A percentile compares a stretch with the other conserved stretches of the same genome.
Conservation (phyloP, 2,797 vertebrate species). For the Poecilia gillii region DNA sequence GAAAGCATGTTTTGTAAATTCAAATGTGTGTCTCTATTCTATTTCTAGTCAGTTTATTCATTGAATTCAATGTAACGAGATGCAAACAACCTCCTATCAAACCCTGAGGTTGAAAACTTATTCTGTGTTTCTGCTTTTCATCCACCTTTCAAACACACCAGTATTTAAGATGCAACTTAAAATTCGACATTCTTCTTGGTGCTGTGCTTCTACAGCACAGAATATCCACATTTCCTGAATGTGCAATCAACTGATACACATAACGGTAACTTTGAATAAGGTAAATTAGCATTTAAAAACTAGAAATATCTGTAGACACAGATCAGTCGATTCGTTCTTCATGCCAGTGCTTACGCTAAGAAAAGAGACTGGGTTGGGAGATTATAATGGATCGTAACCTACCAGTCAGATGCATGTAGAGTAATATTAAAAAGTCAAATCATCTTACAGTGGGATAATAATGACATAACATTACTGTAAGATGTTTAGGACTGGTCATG, state of each 20-base stretch:
- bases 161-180: background rate
- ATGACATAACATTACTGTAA: conserved; percentile 8
- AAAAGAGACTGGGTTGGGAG: background rate
- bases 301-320: background rate
- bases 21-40: conserved; percentile 21
- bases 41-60: conserved; percentile 14
- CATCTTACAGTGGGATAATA: conserved; percentile 16
- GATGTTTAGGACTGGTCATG: background rate
- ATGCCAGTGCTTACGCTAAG: background rate
- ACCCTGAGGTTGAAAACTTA: background rate
- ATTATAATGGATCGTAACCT: conserved; percentile 32
- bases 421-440: conserved; percentile 17
- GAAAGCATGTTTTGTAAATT: conserved; percentile 29
- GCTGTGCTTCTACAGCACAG: background rate
- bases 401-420: conserved; percentile 28
- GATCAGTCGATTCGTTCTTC: background rate
- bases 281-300: background rate
- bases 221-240: background rate
- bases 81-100: conserved; percentile 34
- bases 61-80: conserved; percentile 45
- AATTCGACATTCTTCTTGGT: conserved; percentile 2
- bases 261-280: background rate
- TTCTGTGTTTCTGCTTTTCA: conserved; percentile 3
- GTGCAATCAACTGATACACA: background rate
- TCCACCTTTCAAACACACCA: conserved; percentile 1